phyloP scores from a whole-genome alignment of 2,888 invertebrate genomes.

The Allolobophora icterica region DNA sequence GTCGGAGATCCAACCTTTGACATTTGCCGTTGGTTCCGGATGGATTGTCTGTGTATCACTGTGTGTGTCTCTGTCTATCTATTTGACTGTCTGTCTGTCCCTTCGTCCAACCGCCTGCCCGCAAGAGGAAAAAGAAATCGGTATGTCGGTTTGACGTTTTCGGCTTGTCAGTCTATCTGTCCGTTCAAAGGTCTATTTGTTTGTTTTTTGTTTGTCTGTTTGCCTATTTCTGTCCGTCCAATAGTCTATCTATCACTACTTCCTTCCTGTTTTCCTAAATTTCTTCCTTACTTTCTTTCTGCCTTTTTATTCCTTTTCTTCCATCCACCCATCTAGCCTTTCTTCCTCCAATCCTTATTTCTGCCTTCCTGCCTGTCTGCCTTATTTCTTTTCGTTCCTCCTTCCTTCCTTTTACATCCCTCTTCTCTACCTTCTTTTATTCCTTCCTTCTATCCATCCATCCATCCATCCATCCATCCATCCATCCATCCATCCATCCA shows the following conservation, averaged over 20 bases:
- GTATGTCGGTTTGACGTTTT: too few species aligned
- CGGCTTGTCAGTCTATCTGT: too few species aligned
- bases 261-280: not conserved
- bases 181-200: too few species aligned
- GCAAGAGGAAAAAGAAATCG: too few species aligned
- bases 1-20: not conserved
- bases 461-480: too few species aligned
- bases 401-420: not conserved
- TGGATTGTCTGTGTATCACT: not conserved
- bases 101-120: too few species aligned
- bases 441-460: too few species aligned
- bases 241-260: not conserved
- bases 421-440: too few species aligned
- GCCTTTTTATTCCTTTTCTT: not conserved
- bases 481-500: too few species aligned
- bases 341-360: not conserved
- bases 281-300: not conserved
- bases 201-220: too few species aligned
- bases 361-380: not conserved
- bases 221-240: not conserved
- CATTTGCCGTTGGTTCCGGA: not conserved
- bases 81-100: too few species aligned
- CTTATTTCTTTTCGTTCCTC: not conserved
- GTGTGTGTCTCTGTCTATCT: too few species aligned
- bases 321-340: not conserved